Percentiles rank a stretch among this genome's conserved stretches.
These are phyloP conservation scores for Drosophila peninsularis DNA, from an alignment of 2,888 invertebrate genomes.

Conservation along the genomic window DNA sequence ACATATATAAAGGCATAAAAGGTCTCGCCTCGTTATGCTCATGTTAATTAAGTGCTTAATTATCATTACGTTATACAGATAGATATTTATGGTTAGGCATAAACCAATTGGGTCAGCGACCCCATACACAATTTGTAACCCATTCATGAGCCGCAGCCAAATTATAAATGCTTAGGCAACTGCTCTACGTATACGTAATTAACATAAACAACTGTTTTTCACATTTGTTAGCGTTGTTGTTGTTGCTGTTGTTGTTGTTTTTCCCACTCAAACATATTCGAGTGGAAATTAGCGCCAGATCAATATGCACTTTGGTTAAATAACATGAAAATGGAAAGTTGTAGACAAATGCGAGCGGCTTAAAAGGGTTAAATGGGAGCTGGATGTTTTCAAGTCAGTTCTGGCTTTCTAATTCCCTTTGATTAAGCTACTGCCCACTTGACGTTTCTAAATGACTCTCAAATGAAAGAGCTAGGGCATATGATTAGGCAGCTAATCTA, in stretches of 20 bases:
- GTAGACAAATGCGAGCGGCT: constrained; percentile 24
- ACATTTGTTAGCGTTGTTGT: constrained; percentile 18
- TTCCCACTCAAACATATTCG: constrained; percentile 32
- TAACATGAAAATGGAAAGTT: constrained; percentile 63
- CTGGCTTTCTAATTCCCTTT: constrained; percentile 1
- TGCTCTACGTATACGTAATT: constrained; percentile 50
- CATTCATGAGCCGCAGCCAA: constrained; percentile 28
- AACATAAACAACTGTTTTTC: constrained; percentile 69
- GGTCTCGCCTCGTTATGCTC: constrained; percentile 57
- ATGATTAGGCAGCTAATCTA: not conserved
- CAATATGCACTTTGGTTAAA: constrained; percentile 49
- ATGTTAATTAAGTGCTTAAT: constrained; percentile 65
- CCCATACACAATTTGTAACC: constrained; percentile 55
- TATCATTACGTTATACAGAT: constrained; percentile 38
- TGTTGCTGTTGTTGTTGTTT: constrained; percentile 10
- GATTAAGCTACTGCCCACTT: not conserved
- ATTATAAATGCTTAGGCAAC: constrained; percentile 29
- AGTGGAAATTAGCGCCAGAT: constrained; percentile 66
- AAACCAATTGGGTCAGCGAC: constrained; percentile 58
- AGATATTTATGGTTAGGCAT: constrained; percentile 5
- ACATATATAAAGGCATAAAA: constrained; percentile 30
- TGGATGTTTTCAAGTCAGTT: not conserved
- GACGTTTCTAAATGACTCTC: not conserved
- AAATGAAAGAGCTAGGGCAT: not conserved
- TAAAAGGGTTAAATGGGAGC: not conserved